A percentile compares a stretch with the other conserved stretches of the same genome.
phyloP scores from a whole-genome alignment of 2,888 invertebrate species.

The Melinaea menophilus region DNA sequence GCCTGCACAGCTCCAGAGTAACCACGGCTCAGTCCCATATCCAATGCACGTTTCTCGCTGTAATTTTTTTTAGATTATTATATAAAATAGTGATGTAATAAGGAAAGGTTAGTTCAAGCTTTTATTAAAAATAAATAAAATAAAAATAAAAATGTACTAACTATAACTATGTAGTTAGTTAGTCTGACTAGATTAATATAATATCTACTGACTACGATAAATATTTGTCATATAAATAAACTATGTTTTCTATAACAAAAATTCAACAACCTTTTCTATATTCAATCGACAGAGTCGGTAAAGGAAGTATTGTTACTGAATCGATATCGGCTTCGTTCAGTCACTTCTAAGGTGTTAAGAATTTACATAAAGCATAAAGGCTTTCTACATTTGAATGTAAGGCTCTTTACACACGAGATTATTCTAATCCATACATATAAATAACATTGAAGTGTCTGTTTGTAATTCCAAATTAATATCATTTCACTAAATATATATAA shows the following conservation, averaged over 20 bases:
- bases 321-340: too few species aligned
- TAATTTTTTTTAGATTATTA: constrained; percentile 34
- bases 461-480: too few species aligned
- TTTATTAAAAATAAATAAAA: not conserved
- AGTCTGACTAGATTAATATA: too few species aligned
- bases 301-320: too few species aligned
- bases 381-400: not conserved
- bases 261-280: not conserved
- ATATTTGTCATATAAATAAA: not conserved
- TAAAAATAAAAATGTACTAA: too few species aligned
- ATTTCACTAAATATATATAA: too few species aligned
- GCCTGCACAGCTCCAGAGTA: constrained; percentile 94
- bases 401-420: not conserved
- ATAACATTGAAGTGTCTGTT: too few species aligned
- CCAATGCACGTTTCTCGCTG: constrained; percentile 92
- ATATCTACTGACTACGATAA: not conserved
- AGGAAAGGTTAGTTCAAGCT: not conserved
- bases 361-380: not conserved
- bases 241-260: not conserved
- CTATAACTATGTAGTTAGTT: too few species aligned
- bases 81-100: not conserved
- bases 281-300: not conserved
- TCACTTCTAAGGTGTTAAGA: not conserved
- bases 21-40: constrained; percentile 91
- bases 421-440: not conserved